A percentile compares a stretch with the other conserved stretches of the same genome.
Evolutionary conservation across 2,113 vertebrate genomes (phyloP).

Genomic region (Chaetorhynchus papuensis): DNA sequence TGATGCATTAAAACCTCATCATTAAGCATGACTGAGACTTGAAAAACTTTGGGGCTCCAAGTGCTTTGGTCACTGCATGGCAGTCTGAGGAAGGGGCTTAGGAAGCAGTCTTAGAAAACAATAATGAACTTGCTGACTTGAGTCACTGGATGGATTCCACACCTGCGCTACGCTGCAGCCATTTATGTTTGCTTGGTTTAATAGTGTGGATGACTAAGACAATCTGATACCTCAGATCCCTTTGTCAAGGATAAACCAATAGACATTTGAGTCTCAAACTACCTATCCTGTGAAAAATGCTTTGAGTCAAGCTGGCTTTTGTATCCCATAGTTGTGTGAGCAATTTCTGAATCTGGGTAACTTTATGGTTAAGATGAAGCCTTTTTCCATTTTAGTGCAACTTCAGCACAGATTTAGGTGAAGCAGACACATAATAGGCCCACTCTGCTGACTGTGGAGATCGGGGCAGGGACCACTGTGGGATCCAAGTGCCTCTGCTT

Average conservation of each 20-base stretch:
- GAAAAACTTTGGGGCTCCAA: not conserved
- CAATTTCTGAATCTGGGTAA: not conserved
- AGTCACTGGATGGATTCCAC: not conserved
- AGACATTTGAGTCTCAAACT: not conserved
- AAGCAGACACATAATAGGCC: not conserved
- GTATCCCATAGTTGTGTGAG: not conserved
- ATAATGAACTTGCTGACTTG: too few species aligned
- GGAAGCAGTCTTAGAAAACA: not conserved
- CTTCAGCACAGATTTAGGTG: not conserved
- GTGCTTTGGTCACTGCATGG: rapidly evolving
- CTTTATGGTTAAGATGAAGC: not conserved
- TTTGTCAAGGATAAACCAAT: not conserved
- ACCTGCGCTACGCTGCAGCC: not conserved
- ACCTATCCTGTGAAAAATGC: not conserved
- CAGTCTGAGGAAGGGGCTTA: rapidly evolving
- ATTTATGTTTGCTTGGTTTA: not conserved
- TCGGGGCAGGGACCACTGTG: not conserved
- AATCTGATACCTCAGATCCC: not conserved
- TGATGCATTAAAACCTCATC: not conserved
- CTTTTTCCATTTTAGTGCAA: not conserved
- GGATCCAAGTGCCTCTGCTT: not conserved
- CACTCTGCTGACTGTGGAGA: rapidly evolving
- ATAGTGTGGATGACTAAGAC: not conserved
- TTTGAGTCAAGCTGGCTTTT: not conserved
- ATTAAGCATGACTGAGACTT: not conserved